Base-by-base conservation (phyloP, 2,888 invertebrate species). In the Tetheella fluctuosa region DNA sequence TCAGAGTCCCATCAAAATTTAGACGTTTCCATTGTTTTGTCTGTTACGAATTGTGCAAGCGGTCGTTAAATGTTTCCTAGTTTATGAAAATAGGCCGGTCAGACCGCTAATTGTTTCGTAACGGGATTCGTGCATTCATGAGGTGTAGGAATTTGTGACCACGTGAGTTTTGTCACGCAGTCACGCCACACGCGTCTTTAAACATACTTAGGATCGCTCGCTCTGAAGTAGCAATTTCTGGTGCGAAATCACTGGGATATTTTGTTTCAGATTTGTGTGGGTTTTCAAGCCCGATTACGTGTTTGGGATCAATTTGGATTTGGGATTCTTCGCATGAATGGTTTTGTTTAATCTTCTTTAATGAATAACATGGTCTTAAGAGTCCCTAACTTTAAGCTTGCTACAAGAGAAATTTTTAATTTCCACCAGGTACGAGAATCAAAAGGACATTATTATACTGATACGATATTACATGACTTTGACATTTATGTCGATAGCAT, bases 1-100 rank as follows among this genome's bases (percentile, higher is more conserved):
- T 72, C 55, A 37, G 62, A 64, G 68, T 62, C 60, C 63, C 62
- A 52, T 76, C 81, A 87, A 88, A 83, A 83, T 85, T 80, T 87
- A 88, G 81, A 76, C 63, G 74, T 78, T 75, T 71, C 81, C 80
- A 90, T 90, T 91, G 90, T 91, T 90, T 82, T 88, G 89, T 90
- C 89, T 91, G 86, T 82, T 78, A 76, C 60, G 77, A 76, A 81
- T 90, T 89, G 84, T 86, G 90, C 86, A 90, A 90, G 76, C 64
- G 69, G 70, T 74, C 76, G 82, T 84, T 81, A 86, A 86, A 89
- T 82, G 84, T 89, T 90, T 88, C 88, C 89, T 84, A 84, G 83
- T 86, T 80, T 76, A 80, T 78, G 81, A 83, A 88, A 87, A 87
- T 84, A 84, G 85, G 82, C 65, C 82, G 77, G 67, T 65, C 64